A percentile compares a stretch with the other conserved stretches of the same genome.
Conservation (phyloP, 1,140 invertebrate species). For the Aphelenchoides fujianensis region DNA sequence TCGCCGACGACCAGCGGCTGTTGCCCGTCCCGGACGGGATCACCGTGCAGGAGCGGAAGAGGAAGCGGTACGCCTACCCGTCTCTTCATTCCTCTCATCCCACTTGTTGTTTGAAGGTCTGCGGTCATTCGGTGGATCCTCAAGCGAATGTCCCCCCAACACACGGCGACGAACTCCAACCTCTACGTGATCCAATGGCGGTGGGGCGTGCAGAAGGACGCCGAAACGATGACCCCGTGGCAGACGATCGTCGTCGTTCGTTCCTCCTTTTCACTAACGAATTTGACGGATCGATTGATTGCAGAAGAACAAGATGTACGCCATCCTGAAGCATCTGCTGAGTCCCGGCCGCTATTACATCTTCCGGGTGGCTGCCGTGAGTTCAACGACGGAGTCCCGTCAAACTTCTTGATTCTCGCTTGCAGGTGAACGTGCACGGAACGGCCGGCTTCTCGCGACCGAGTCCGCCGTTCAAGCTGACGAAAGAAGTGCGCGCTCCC, state of each 20-base stretch:
- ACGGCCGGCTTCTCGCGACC: constrained; percentile 47
- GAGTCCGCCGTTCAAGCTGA: constrained; percentile 52
- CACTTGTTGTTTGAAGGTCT: constrained; percentile 29
- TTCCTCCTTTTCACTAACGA: background rate
- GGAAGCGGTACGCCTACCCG: constrained; percentile 42
- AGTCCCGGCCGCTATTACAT: constrained; percentile 56
- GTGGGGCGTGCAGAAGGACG: constrained; percentile 50
- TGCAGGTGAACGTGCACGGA: constrained; percentile 1
- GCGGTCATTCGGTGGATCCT: constrained; percentile 56
- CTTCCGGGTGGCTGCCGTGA: constrained; percentile 53
- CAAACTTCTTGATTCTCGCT: too few species aligned
- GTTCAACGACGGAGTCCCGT: too few species aligned
- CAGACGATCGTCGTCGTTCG: constrained; percentile 52
- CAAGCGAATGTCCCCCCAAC: constrained; percentile 44
- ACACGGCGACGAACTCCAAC: constrained; percentile 50
- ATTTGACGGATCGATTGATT: constrained; percentile 21
- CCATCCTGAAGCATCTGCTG: constrained; percentile 55
- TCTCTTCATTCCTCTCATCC: too few species aligned
- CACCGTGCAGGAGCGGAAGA: constrained; percentile 50
- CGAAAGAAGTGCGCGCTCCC: constrained; percentile 56
- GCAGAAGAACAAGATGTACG: constrained; percentile 59
- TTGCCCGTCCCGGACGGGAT: constrained; percentile 52
- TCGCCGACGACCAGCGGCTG: constrained; percentile 34
- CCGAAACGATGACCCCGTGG: constrained; percentile 54
- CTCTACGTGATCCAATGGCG: constrained; percentile 57